Base-by-base conservation (phyloP, 2,113 vertebrate genomes). In the Cyprinodon tularosa region DNA sequence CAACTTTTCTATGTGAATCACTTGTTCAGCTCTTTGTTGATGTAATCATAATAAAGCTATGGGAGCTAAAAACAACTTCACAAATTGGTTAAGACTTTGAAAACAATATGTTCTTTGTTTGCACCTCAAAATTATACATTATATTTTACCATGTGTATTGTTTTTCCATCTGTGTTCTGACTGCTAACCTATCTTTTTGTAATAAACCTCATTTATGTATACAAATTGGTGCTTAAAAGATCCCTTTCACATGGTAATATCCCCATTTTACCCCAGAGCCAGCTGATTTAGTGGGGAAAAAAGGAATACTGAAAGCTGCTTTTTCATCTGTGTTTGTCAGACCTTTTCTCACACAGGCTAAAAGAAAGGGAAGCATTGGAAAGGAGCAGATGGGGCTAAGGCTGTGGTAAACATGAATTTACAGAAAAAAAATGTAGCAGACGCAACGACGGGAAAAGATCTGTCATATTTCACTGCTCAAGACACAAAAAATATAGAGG, bases 341-440 rank as follows among this genome's bases (percentile, higher is more conserved):
- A 71, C 72, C 13, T 79, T 85, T 88, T 87, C 82, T 85, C 77
- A 83, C 82, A 86, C 72, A 48, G 48, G 57, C 68, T 68, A 38
- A n/a, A 44, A 77, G 76, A 85, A 72, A 39, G 62, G 47, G 80
- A 70, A 72, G 8, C 47, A 64, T 64, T 4, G 67, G 76, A 83
- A 89, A 62, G 87, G 89, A 88, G 81, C 84, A 89, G 83, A 89
- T 86, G 81, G 50, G 81, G 74, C 82, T 78, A 67, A 81, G 79
- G 81, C 84, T 91, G 86, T 78, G 89, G 90, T 88, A 71, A 78
- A 84, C 83, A 84, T 86, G 83, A 85, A 86, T 89, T 72, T 77
- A 64, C 71, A 85, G 79, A 90, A 91, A 89, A 90, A 83, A 89
- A 90, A 83, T 84, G 84, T 70, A 83, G 68, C 82, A 80, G 86